A percentile compares a stretch with the other conserved stretches of the same genome.
phyloP scores from a whole-genome alignment of 2,797 vertebrate genomes.

The Margarornis squamiger region DNA sequence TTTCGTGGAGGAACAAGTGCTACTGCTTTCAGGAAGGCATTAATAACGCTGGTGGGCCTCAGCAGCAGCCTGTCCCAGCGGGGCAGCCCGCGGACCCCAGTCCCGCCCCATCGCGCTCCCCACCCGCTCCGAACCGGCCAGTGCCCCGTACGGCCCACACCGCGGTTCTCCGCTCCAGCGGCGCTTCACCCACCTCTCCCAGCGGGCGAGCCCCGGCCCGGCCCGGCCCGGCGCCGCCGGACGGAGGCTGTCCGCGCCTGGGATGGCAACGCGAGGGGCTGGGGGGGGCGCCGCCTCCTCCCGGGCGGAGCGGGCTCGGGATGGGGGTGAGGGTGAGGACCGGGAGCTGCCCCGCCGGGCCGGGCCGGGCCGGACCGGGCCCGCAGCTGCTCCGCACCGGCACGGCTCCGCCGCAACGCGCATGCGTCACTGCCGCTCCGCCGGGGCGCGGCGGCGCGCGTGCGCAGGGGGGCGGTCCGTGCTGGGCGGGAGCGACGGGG shows the following conservation, averaged over 20 bases:
- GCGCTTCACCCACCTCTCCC: background rate
- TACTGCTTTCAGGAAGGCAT: background rate
- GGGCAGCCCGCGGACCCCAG: accelerated
- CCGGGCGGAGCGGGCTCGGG: background rate
- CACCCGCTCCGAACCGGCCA: background rate
- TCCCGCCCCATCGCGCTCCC: background rate
- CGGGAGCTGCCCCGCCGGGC: background rate
- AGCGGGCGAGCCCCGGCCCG: background rate
- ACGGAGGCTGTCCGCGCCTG: background rate
- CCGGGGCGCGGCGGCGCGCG: background rate
- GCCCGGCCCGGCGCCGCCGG: background rate
- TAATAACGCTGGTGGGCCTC: background rate
- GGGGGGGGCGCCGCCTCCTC: background rate
- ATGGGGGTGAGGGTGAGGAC: background rate
- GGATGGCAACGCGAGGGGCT: background rate
- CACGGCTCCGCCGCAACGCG: background rate
- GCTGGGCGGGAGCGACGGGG: too few species aligned
- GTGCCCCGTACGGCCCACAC: background rate
- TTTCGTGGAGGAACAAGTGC: background rate
- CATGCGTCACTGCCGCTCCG: background rate
- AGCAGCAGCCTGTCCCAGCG: background rate
- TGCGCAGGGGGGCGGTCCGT: background rate
- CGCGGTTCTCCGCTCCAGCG: accelerated
- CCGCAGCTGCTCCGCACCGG: background rate
- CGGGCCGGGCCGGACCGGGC: too few species aligned